Evolutionary conservation across 1,140 invertebrate species (phyloP), one percentile per base, ranked within the genome.

Genomic region (Fopius arisanus): DNA sequence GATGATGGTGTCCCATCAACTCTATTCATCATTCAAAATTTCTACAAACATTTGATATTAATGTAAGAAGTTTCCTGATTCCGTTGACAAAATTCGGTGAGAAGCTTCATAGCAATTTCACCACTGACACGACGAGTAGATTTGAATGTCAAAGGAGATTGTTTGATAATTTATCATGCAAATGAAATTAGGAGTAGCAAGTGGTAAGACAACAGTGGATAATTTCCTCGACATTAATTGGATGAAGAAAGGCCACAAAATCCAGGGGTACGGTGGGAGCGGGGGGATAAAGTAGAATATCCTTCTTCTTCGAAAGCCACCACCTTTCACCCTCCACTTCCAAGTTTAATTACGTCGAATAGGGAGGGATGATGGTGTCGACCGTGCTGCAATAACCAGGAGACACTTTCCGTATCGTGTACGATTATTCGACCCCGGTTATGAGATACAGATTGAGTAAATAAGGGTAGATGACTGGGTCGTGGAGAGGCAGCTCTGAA

Each of bases 111-210:
- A n/a, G n/a, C n/a, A 2, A 4, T 19, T 48, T 12, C 7, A 19
- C 1, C 16, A n/a, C 43, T 7, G 3, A 19, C 16, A 19, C 7
- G 16, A 59, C 54, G 5, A 6, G 23, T 59, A 26, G 54, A 87
- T 86, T 87, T 87, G 82, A 86, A 86, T 87, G 81, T 87, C 85
- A 87, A 87, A 86, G 86, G 78, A 77, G 83, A 84, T 86, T 85
- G 84, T 86, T 85, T 86, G 82, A 86, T 86, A 86, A 86, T 87
- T 86, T 87, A 84, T 81, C 77, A 87, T 86, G 85, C 83, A 85
- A 87, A 87, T 87, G 85, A 80, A 86, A 87, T 87, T 86, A 82
- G 19, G 23, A 59, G 23, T 26, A 59, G 21, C 54, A 59, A 59
- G 54, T 59, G 54, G 54, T 59, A 59, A 59, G 19, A 59, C 54